Base-by-base conservation (phyloP, 2,113 vertebrate species). In the Corythornis vintsioides region DNA sequence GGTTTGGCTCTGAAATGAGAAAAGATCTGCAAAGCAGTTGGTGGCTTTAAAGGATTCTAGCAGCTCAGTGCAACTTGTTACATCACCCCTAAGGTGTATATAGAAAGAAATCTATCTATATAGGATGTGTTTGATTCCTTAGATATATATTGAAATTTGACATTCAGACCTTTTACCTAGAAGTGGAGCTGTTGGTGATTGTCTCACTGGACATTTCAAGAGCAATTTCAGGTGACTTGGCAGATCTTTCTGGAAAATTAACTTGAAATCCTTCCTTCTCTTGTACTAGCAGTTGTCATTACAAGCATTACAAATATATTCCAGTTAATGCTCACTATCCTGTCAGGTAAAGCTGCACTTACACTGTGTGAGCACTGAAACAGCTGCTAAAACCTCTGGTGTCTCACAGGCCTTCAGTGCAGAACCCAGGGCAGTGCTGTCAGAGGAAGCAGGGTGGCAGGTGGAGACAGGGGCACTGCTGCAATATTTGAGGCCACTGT, bases 21-120 rank as follows among this genome's bases (percentile, higher is more conserved):
- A 70, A 28, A 3, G 4, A 16, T 35, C 40, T 90, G 48, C n/a
- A 63, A 29, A 76, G 29, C 43, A 24, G 1, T 7, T 33, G 25
- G 9, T 38, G 13, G 12, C 16, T 38, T 70, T 38, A 19, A 53
- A 59, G 10, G 15, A 5, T 66, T 87, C 10, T n/a, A 13, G 50
- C 40, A 86, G 13, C 52, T 31, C 28, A 72, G 18, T 35, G 1
- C 0, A 1, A 28, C 60, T 29, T 53, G 14, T 57, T 71, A 2
- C 0, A 0, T 72, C 1, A 1, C 15, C 81, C 20, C 2, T 31
- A 6, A 47, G 10, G 15, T 75, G 16, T n/a, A 4, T 28, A 38
- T 38, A 38, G 10, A 38, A 38, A 38, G 4, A 38, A 38, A 38
- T 38, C 9, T 38, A 38, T 38, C 9, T 38, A 9, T 38, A 38